These are phyloP conservation scores for Lordiphosa andalusiaca DNA, from an alignment of 2,888 invertebrate genomes.

Conservation along the genomic window DNA sequence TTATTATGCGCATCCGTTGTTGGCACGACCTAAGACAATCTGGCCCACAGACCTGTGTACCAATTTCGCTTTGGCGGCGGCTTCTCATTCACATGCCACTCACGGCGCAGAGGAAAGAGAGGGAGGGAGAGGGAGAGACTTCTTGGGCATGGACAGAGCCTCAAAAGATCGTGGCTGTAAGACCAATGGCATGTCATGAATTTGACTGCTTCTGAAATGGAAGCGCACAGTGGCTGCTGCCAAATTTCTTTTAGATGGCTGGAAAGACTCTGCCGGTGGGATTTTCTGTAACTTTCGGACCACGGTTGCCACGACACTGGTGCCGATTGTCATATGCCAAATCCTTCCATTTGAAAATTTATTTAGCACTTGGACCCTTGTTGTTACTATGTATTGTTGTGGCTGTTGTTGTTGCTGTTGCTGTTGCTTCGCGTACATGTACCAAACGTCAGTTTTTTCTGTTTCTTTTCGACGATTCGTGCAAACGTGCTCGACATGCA, in stretches of 20 bases:
- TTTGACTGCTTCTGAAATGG: slow-evolving; percentile 9
- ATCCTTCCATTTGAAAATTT: slow-evolving; percentile 8
- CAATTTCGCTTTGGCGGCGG: slow-evolving; percentile 33
- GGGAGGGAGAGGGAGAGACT: slow-evolving; percentile 4
- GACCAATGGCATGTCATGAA: slow-evolving; percentile 7
- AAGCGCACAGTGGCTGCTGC: slow-evolving; percentile 5
- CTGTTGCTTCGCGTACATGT: slow-evolving; percentile 40
- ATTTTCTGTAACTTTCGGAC: background rate
- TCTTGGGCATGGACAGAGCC: slow-evolving; percentile 16
- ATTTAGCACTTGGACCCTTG: slow-evolving; percentile 10
- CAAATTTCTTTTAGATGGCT: too few relatives aligned
- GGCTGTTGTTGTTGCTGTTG: slow-evolving; percentile 2
- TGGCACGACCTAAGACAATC: slow-evolving; percentile 73
- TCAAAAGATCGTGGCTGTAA: slow-evolving; percentile 34
- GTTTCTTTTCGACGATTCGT: slow-evolving; percentile 40
- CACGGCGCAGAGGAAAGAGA: slow-evolving; percentile 28
- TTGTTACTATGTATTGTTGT: slow-evolving; percentile 6
- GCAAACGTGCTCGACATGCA: slow-evolving; percentile 71
- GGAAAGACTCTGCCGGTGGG: too few relatives aligned
- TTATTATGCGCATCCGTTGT: slow-evolving; percentile 61
- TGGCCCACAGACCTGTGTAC: slow-evolving; percentile 45
- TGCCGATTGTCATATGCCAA: slow-evolving; percentile 5
- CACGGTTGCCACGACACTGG: slow-evolving; percentile 27
- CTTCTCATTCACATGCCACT: slow-evolving; percentile 64
- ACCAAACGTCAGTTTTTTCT: background rate